Evolutionary conservation across 2,113 vertebrate genomes (phyloP), one percentile per base, ranked within the genome.

Genomic region (Neogobius melanostomus): DNA sequence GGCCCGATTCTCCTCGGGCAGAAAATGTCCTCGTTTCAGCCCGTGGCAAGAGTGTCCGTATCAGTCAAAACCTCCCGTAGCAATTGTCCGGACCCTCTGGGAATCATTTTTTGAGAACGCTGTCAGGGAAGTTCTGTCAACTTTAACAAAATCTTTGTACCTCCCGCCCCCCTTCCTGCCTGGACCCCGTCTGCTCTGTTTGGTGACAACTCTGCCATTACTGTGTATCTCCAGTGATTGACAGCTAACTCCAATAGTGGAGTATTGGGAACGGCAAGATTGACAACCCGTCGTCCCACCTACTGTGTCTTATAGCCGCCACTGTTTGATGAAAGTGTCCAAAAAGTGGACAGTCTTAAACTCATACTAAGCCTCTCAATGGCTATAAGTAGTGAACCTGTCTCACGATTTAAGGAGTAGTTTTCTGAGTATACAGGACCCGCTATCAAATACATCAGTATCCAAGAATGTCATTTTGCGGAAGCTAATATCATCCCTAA

Each of bases 291-390:
- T 64, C 82, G 74, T 83, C 82, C 82, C 79, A 76, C 80, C 75
- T 14, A 51, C 69, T 2, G 57, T 71, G 21, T 71, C 78, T 64
- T 63, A 46, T 7, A 69, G 76, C 75, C 62, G 54, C 80, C 70
- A 72, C 75, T 71, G 82, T 85, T 75, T 83, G 83, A 86, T 81
- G 83, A 84, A 57, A 80, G 68, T 80, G 79, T 79, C 83, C n/a
- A 76, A 5, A 81, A 79, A 81, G 76, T 71, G 87, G 76, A 85
- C 76, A n/a, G 68, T 79, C 84, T 70, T 48, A 76, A 77, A 73
- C 76, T 68, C 54, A 64, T 15, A 8, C 71, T 64, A 62, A 17
- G 66, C 76, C 79, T 68, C 72, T 82, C 71, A 63, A 66, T 43
- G 8, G 74, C 83, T 73, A 79, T 78, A 36, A 36, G 28, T 46